phyloP scores from a whole-genome alignment of 2,113 vertebrate species.

The Saimiri boliviensis region DNA sequence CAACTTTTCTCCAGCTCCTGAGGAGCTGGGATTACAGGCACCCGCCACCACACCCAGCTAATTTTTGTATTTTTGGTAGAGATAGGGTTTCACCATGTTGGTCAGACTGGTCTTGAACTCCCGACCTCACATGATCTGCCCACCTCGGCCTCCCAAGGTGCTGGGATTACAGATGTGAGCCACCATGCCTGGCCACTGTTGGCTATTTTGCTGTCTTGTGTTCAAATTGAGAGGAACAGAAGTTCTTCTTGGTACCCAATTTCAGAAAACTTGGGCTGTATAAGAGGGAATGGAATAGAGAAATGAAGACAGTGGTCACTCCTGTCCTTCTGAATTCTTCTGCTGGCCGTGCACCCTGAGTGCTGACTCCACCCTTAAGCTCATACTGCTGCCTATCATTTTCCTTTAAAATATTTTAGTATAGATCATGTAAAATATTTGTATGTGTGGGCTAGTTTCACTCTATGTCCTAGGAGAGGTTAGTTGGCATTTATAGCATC shows the following conservation, averaged over 20 bases:
- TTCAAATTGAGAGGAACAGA: background rate
- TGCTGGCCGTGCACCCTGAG: no score
- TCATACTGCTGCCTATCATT: background rate
- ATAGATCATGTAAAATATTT: background rate
- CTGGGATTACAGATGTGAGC: no score
- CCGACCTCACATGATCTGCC: no score
- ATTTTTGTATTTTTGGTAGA: no score
- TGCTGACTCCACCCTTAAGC: background rate
- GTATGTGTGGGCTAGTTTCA: background rate
- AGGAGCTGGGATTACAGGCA: no score
- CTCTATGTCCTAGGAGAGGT: background rate
- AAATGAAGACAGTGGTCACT: background rate
- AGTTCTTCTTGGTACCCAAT: no score
- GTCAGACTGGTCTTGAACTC: no score
- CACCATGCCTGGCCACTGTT: background rate
- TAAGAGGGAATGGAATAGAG: background rate
- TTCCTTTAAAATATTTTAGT: background rate
- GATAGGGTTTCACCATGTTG: no score
- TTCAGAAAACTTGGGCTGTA: background rate
- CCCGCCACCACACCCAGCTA: fast-evolving
- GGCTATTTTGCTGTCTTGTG: background rate
- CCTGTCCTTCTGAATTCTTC: background rate
- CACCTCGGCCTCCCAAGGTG: no score
- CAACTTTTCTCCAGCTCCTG: no score
- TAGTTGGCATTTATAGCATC: background rate